Conservation (phyloP, 2,888 invertebrate genomes). For the Agrilus cyanescens region DNA sequence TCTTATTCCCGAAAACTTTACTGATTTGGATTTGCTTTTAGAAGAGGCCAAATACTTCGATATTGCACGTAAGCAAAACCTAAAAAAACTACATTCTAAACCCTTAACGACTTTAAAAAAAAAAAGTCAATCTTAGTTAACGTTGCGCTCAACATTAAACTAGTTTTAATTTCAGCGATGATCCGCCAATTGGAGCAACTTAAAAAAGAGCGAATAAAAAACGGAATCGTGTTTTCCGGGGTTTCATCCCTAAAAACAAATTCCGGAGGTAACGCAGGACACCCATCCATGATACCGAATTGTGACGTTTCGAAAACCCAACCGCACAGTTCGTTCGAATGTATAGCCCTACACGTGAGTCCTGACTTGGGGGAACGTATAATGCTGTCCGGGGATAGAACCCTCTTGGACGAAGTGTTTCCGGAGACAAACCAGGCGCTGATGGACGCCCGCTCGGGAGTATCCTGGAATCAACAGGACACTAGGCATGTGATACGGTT, state of each 20-base stretch:
- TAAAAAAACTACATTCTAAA: too few species aligned
- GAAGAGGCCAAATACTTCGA: conserved; percentile 90
- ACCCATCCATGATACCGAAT: conserved; percentile 21
- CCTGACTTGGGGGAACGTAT: conserved; percentile 72
- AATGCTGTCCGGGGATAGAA: conserved; percentile 69
- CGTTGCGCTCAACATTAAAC: not conserved
- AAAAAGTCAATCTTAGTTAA: conserved; percentile 4
- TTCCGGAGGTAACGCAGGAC: conserved; percentile 16
- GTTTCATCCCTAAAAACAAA: conserved; percentile 8
- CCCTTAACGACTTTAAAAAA: too few species aligned
- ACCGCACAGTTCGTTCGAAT: conserved; percentile 50
- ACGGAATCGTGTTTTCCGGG: conserved; percentile 31
- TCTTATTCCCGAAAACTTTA: conserved; percentile 76
- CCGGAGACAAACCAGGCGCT: conserved; percentile 68
- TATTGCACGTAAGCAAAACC: conserved; percentile 61
- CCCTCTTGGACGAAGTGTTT: conserved; percentile 63
- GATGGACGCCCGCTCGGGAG: conserved; percentile 66
- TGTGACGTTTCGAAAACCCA: conserved; percentile 17
- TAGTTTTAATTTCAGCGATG: conserved; percentile 46
- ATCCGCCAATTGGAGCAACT: conserved; percentile 59
- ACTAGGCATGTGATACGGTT: conserved; percentile 73
- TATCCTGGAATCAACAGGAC: conserved; percentile 69
- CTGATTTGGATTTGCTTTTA: conserved; percentile 72
- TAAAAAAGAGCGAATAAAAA: conserved; percentile 56
- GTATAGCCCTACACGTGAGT: conserved; percentile 67